phyloP scores from a whole-genome alignment of 2,888 invertebrate species.

The Caenorhabditis imperialis region DNA sequence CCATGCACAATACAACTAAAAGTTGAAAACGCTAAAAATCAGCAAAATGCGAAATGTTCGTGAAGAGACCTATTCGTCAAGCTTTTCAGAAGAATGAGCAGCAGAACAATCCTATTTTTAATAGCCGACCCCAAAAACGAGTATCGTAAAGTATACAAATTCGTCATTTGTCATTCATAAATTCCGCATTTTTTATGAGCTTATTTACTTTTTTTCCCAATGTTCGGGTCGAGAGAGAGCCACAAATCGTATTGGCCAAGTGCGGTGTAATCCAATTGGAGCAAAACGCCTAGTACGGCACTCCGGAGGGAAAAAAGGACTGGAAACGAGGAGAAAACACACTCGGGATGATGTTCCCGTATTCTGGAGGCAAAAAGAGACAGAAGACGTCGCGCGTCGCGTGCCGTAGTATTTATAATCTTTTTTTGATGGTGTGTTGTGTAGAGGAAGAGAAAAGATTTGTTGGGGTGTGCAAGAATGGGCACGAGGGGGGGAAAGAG shows the following conservation, averaged over 20 bases:
- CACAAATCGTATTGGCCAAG: conserved; percentile 18
- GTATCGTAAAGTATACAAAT: conserved; percentile 19
- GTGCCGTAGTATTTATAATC: conserved; percentile 50
- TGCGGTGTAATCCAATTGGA: conserved; percentile 39
- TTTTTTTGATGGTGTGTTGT: conserved; percentile 35
- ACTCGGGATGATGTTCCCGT: background rate
- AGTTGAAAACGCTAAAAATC: too few relatives aligned
- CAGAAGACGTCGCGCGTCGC: conserved; percentile 19
- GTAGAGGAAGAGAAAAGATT: conserved; percentile 19
- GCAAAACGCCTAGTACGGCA: conserved; percentile 6
- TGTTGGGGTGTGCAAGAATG: background rate
- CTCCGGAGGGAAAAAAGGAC: background rate
- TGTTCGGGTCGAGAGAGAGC: conserved; percentile 12
- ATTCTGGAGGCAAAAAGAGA: conserved; percentile 9
- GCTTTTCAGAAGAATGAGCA: too few relatives aligned
- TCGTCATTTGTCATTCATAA: background rate
- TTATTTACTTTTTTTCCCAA: conserved; percentile 11
- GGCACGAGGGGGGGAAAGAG: conserved; percentile 1
- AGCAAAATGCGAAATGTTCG: too few relatives aligned
- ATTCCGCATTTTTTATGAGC: conserved; percentile 8
- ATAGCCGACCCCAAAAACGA: conserved; percentile 5
- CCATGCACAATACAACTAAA: too few relatives aligned
- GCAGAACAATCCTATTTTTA: background rate
- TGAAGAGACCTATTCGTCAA: too few relatives aligned
- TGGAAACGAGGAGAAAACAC: conserved; percentile 13